A percentile compares a stretch with the other conserved stretches of the same genome.
Conservation (phyloP, 2,113 vertebrate genomes). For the Oncorhynchus keta region DNA sequence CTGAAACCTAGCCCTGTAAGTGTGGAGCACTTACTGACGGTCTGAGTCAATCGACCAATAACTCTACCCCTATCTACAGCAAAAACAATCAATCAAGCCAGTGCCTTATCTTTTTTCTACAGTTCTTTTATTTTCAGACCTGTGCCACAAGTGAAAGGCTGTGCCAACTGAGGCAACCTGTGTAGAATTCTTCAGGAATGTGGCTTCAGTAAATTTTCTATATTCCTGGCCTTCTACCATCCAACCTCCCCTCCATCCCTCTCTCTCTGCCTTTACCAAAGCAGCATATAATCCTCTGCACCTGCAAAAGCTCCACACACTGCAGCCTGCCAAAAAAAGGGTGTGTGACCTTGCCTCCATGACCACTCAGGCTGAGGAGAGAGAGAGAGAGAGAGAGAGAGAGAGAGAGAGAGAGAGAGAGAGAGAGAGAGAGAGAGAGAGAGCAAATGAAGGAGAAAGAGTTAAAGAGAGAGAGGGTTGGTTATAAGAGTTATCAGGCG, state of each 20-base stretch:
- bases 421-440: conserved; percentile 33
- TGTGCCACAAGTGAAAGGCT: conserved; percentile 29
- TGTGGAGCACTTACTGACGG: too few relatives aligned
- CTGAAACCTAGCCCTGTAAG: too few relatives aligned
- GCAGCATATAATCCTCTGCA: conserved; percentile 94
- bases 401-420: conserved; percentile 12
- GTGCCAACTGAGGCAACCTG: conserved; percentile 43
- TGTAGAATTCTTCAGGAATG: conserved; percentile 79
- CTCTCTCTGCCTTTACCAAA: conserved; percentile 31
- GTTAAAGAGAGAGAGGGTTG: conserved; percentile 34
- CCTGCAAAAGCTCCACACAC: conserved; percentile 99
- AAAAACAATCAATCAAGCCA: too few relatives aligned
- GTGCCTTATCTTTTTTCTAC: background rate
- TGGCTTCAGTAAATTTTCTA: conserved; percentile 72
- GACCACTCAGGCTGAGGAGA: conserved; percentile 88
- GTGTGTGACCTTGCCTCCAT: conserved; percentile 84
- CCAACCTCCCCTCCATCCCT: conserved; percentile 15
- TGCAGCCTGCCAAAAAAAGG: conserved; percentile 98
- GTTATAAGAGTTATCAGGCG: conserved; percentile 79
- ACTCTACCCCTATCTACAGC: too few relatives aligned
- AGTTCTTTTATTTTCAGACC: background rate
- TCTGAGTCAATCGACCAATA: too few relatives aligned
- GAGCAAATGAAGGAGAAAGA: conserved; percentile 1
- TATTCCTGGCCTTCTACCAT: conserved; percentile 69
- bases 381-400: conserved; percentile 11